Evolutionary conservation across 2,888 invertebrate species (phyloP).

Genomic region (Callimorpha dominula): DNA sequence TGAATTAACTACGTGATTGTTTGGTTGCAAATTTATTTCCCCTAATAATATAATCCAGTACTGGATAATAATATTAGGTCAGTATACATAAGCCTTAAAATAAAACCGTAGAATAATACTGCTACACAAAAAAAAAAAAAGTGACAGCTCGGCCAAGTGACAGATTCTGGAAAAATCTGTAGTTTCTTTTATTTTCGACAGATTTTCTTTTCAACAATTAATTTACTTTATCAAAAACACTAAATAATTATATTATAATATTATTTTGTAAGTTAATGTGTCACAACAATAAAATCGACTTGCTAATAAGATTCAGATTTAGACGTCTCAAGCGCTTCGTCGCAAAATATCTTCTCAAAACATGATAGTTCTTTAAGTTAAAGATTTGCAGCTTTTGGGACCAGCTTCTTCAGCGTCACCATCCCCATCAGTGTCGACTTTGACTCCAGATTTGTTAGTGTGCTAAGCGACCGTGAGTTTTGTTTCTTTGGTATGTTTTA

Average conservation of each 20-base stretch:
- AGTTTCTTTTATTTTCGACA: neutral
- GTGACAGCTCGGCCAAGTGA: neutral
- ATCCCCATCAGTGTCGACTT: neutral
- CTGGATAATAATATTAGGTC: neutral
- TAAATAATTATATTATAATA: neutral
- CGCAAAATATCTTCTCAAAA: neutral
- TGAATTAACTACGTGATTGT: too few species aligned
- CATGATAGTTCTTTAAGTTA: neutral
- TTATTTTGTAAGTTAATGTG: neutral
- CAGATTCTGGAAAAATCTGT: neutral
- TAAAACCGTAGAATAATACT: neutral
- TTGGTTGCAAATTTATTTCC: neutral
- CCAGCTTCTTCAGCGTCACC: neutral
- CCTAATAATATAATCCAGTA: neutral
- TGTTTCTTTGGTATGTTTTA: too few species aligned
- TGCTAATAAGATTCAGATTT: conserved; percentile 11
- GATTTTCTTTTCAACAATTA: neutral
- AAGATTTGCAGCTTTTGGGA: neutral
- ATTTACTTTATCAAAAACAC: neutral
- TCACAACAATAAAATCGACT: conserved; percentile 7
- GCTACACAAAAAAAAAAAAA: neutral
- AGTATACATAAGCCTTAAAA: neutral
- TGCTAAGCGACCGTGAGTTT: too few species aligned
- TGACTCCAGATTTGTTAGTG: neutral
- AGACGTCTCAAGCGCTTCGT: neutral